Percentiles rank a stretch among this genome's conserved stretches.
phyloP scores from a whole-genome alignment of 2,113 vertebrate genomes.

The Bos taurus region ARS-UCD2.0 NC_037334.1:42395501-42396000 shows the following conservation, averaged over 20 bases:
- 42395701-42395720: not conserved
- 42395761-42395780: not conserved
- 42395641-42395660: no score
- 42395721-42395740: not conserved
- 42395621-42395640: no score
- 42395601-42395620: no score
- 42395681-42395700: no score
- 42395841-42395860: not conserved
- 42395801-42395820: not conserved
- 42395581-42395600: no score
- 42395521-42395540: no score
- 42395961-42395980: not conserved
- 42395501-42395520: no score
- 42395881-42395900: not conserved
- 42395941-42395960: not conserved
- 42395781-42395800: not conserved
- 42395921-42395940: not conserved
- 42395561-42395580: no score
- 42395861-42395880: not conserved
- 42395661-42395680: no score
- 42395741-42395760: not conserved
- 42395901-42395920: not conserved
- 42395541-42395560: no score
- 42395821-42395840: not conserved
- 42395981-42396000: not conserved